Base-by-base conservation (phyloP, 2,888 invertebrate species). In the Thumatha senex region DNA sequence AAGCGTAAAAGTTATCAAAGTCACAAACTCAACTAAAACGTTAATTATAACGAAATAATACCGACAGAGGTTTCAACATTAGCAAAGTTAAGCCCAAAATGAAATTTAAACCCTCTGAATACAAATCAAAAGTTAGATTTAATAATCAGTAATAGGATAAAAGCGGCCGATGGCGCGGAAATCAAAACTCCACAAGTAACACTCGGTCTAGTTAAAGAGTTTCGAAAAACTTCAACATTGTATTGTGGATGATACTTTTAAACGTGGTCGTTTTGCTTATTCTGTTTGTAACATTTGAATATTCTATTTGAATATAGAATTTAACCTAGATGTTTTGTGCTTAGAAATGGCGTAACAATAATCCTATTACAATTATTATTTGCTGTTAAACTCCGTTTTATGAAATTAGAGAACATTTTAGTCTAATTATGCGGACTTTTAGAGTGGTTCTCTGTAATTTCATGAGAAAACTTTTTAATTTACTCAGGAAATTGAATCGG, bases 111-210 rank as follows among this genome's bases (percentile, higher is more conserved):
- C 76, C 76, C 74, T 64, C 68, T 67, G 71, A 81, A 78, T 72
- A 67, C 73, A 71, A 74, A 74, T 74, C 72, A 69, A 63, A 68
- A 71, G 72, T 78, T 75, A 71, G 73, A 77, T 84, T 84, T 83
- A 83, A 84, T 84, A 82, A 84, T 83, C 78, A 74, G 72, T 84
- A 83, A 84, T 80, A 79, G 79, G 81, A 81, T 82, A 72, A 76
- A 81, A 60, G 63, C 51, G 61, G 51, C 74, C 78, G 72, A 82
- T 84, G 80, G 76, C 48, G 74, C 65, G 74, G 78, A 82, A 82
- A 79, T 72, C 64, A 62, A 67, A 51, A 46, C 50, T 47, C 50
- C 38, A 38, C 30, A 45, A 45, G 45, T 45, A 62, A 67, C 72
- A 76, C 58, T 76, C 73, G 46, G 54, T 44, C 56, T 55, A 66